A percentile compares a stretch with the other conserved stretches of the same genome.
phyloP scores from a whole-genome alignment of 1,140 invertebrate species.

The Stegodyphus dumicola region DNA sequence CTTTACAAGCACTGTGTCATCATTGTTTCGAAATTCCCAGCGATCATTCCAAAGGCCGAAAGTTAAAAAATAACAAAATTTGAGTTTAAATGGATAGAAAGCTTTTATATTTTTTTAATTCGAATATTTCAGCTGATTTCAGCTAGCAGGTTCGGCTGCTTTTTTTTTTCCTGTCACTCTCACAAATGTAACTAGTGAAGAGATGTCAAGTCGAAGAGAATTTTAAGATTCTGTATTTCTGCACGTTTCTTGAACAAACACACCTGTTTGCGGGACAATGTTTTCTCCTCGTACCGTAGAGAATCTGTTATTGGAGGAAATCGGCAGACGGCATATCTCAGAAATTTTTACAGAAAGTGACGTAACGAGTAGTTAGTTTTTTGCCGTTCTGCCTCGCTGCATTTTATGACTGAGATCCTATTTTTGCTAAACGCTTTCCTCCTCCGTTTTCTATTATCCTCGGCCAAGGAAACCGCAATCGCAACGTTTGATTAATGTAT shows the following conservation, averaged over 20 bases:
- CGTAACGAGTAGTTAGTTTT: not conserved
- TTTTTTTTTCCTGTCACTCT: too few species aligned
- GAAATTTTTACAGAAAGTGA: constrained; percentile 3
- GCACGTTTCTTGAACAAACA: constrained; percentile 29
- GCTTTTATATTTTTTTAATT: too few species aligned
- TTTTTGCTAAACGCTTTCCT: constrained; percentile 17
- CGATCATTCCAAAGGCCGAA: too few species aligned
- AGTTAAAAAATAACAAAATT: too few species aligned
- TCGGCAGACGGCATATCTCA: not conserved
- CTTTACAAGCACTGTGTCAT: too few species aligned
- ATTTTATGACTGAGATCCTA: constrained; percentile 33
- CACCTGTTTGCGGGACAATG: constrained; percentile 27
- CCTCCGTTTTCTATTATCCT: not conserved
- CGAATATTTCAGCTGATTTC: too few species aligned
- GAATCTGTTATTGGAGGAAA: constrained; percentile 13
- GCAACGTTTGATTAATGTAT: too few species aligned
- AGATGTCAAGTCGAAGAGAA: not conserved
- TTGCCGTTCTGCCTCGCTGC: constrained; percentile 32
- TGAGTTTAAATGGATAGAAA: too few species aligned
- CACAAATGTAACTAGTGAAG: not conserved
- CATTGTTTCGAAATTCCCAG: too few species aligned
- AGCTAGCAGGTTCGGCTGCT: too few species aligned
- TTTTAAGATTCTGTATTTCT: constrained; percentile 25
- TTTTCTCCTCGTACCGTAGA: not conserved
- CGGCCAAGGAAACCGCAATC: too few species aligned